Evolutionary conservation across 2,113 vertebrate species (phyloP).

Genomic region (Nannospalax galili): DNA sequence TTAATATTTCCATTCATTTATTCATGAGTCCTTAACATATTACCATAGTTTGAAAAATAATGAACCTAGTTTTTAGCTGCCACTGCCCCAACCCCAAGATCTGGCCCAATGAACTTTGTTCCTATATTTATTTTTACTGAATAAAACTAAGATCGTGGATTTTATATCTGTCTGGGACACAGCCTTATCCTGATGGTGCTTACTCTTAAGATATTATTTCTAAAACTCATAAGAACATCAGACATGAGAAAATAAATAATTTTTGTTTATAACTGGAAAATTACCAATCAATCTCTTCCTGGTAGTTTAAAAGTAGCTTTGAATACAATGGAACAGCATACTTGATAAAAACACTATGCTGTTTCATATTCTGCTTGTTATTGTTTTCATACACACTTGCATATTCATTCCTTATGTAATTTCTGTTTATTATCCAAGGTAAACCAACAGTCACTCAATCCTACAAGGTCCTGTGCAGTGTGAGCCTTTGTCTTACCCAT

Average conservation of each 20-base stretch:
- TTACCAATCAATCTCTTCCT: neutral
- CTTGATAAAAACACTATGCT: neutral
- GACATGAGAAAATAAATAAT: neutral
- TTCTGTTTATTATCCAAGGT: neutral
- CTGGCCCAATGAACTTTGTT: neutral
- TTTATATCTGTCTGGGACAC: neutral
- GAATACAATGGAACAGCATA: neutral
- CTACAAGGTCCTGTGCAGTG: neutral
- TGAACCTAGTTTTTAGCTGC: neutral
- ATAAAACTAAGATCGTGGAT: neutral
- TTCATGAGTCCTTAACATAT: neutral
- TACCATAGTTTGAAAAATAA: neutral
- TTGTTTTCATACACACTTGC: neutral
- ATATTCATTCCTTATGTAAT: neutral
- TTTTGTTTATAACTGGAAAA: neutral
- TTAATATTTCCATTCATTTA: neutral
- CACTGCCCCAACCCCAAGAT: rapidly evolving
- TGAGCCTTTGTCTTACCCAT: neutral
- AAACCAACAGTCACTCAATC: neutral
- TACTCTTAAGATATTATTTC: neutral
- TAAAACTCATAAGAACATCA: neutral
- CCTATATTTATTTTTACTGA: neutral
- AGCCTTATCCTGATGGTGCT: neutral
- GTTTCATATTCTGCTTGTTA: neutral
- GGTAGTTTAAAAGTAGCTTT: conserved; percentile 23